Percentiles rank a stretch among this genome's conserved stretches.
phyloP scores from a whole-genome alignment of 2,113 vertebrate genomes.

The Plecotus auritus region DNA sequence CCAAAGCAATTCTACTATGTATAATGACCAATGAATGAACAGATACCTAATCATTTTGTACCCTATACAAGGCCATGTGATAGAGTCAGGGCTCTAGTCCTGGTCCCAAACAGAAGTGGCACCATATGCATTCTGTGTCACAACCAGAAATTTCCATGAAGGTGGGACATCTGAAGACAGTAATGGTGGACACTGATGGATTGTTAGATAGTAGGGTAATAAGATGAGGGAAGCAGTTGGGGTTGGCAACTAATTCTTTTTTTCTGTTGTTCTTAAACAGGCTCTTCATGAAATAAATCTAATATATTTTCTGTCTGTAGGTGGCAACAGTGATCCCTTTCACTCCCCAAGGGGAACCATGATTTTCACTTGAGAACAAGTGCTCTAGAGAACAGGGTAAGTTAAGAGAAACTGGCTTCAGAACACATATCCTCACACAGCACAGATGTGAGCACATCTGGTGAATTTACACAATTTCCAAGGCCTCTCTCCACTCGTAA shows the following conservation, averaged over 20 bases:
- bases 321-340: slow-evolving; percentile 63
- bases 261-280: neutral
- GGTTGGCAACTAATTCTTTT: neutral
- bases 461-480: neutral
- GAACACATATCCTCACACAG: neutral
- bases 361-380: neutral
- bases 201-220: neutral
- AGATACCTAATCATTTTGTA: neutral
- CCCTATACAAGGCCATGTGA: neutral
- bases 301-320: slow-evolving; percentile 43
- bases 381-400: neutral
- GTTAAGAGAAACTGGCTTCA: neutral
- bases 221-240: neutral
- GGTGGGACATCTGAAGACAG: neutral
- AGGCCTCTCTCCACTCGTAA: neutral
- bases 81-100: fast-evolving
- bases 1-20: neutral
- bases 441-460: neutral
- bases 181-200: neutral
- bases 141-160: neutral
- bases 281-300: neutral
- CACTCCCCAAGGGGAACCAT: neutral
- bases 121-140: neutral
- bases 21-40: neutral
- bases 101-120: neutral